phyloP scores from a whole-genome alignment of 2,113 vertebrate genomes.

The Scortum barcoo region DNA sequence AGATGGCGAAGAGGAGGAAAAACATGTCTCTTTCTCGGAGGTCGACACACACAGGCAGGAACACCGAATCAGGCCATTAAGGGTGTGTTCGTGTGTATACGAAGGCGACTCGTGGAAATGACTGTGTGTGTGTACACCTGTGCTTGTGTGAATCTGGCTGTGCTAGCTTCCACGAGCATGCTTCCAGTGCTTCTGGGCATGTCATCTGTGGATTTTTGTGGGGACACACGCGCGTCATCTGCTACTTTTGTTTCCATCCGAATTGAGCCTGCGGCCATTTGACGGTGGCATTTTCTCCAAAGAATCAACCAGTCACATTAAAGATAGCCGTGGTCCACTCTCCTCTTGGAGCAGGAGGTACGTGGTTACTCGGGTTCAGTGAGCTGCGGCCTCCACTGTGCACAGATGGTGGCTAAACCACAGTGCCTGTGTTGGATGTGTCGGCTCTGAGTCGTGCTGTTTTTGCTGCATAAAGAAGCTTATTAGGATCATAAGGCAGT shows the following conservation, averaged over 20 bases:
- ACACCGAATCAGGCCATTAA: conserved; percentile 25
- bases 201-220: conserved; percentile 1
- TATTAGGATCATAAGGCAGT: conserved; percentile 38
- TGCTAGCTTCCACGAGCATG: not conserved
- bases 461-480: conserved; percentile 43
- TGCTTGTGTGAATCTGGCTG: conserved; percentile 6
- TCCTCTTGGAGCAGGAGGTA: conserved; percentile 53
- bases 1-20: conserved; percentile 28
- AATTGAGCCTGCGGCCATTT: conserved; percentile 22
- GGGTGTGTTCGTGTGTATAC: not conserved
- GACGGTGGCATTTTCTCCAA: conserved; percentile 13
- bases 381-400: conserved; percentile 57
- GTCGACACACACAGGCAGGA: conserved; percentile 16
- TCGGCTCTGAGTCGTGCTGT: conserved; percentile 54
- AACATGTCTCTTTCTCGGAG: conserved; percentile 17
- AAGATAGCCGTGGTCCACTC: conserved; percentile 38
- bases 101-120: not conserved
- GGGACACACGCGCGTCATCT: not conserved
- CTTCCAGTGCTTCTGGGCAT: not conserved
- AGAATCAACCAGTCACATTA: conserved; percentile 15
- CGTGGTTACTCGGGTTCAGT: conserved; percentile 39
- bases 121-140: conserved; percentile 7
- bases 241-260: not conserved
- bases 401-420: conserved; percentile 78
- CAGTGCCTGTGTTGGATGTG: conserved; percentile 72